phyloP scores from a whole-genome alignment of 2,113 vertebrate species.

The Festucalex cinctus region DNA sequence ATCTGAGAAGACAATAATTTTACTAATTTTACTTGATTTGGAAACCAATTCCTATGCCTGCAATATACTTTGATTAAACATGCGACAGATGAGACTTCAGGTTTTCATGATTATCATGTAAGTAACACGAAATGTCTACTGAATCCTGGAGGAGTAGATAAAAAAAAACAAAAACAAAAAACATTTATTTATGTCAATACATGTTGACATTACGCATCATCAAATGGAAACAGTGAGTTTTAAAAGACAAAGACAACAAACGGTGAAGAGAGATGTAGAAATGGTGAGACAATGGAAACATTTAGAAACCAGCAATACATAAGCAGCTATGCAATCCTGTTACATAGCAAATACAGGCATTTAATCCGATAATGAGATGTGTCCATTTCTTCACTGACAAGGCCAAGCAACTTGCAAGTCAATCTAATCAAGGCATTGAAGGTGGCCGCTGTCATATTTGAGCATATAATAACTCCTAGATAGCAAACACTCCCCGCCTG shows the following conservation, averaged over 20 bases:
- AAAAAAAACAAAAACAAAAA: too few species aligned
- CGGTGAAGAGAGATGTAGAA: conserved; percentile 5
- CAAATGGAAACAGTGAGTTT: background rate
- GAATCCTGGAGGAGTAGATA: too few species aligned
- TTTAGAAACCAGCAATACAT: conserved; percentile 22
- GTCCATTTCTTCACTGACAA: conserved; percentile 52
- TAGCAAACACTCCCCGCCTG: background rate
- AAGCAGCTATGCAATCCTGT: conserved; percentile 50
- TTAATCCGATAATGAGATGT: conserved; percentile 66
- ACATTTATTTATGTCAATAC: too few species aligned
- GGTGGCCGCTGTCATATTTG: background rate
- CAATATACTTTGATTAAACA: conserved; percentile 16
- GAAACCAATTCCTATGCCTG: conserved; percentile 24
- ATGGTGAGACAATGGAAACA: conserved; percentile 25
- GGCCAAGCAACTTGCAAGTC: conserved; percentile 31
- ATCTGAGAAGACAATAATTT: conserved; percentile 18
- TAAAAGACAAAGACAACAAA: background rate
- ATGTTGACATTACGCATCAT: background rate
- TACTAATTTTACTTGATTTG: conserved; percentile 24
- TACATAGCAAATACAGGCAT: conserved; percentile 51
- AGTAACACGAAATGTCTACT: too few species aligned
- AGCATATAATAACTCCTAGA: background rate
- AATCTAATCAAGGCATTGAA: conserved; percentile 14
- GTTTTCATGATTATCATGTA: background rate
- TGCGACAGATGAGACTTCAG: background rate